phyloP scores from a whole-genome alignment of 2,113 vertebrate species.

The Nanger granti region DNA sequence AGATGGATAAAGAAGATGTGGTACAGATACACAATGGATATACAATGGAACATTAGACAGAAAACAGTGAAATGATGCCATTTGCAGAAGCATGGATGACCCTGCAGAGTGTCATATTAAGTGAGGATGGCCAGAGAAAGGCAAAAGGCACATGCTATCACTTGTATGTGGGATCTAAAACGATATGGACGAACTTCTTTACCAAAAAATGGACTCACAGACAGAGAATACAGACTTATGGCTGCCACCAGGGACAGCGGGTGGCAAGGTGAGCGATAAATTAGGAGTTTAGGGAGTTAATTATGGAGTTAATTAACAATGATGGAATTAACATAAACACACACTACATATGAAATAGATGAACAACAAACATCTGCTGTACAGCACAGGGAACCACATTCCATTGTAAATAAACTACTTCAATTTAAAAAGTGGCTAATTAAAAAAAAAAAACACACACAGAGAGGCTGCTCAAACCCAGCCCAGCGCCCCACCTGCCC shows the following conservation, averaged over 20 bases:
- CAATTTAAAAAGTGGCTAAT: background rate
- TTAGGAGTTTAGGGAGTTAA: background rate
- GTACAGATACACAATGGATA: accelerated
- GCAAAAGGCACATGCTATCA: accelerated
- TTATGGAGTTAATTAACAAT: background rate
- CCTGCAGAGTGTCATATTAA: background rate
- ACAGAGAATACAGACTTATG: background rate
- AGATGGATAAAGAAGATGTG: background rate
- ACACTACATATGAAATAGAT: background rate
- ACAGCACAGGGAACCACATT: background rate
- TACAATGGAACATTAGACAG: accelerated
- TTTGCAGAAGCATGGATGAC: background rate
- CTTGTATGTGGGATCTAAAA: background rate
- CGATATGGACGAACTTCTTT: background rate
- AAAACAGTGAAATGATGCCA: background rate
- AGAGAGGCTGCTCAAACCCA: background rate
- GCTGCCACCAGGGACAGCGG: background rate
- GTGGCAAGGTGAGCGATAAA: background rate
- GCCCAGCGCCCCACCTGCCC: background rate
- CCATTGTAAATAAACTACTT: background rate
- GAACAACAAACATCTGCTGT: background rate
- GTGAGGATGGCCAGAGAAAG: background rate
- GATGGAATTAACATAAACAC: background rate
- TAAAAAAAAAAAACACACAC: background rate
- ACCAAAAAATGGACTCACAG: background rate